These are phyloP conservation scores for Gallinago jamesoni DNA, from an alignment of 2,113 vertebrate species.

Conservation along the genomic window DNA sequence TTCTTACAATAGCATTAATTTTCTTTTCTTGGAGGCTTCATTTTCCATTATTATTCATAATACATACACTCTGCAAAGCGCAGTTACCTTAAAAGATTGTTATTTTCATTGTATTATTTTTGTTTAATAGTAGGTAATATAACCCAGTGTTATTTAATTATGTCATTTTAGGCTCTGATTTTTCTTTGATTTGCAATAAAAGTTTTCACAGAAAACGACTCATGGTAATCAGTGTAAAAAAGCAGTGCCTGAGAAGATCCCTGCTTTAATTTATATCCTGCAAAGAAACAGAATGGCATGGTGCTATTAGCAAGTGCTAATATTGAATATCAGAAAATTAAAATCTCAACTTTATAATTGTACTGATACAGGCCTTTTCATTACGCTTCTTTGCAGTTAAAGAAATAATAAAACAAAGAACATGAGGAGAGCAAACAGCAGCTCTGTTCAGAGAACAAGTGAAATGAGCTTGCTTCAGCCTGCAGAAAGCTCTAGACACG, in stretches of 20 bases:
- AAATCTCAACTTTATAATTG: constrained; percentile 34
- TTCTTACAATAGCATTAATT: constrained; percentile 58
- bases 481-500: neutral
- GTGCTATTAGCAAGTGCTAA: constrained; percentile 44
- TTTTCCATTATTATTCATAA: constrained; percentile 62
- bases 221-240: constrained; percentile 11
- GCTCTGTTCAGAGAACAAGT: neutral
- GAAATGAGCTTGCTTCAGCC: neutral
- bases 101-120: constrained; percentile 65
- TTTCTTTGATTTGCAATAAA: constrained; percentile 50
- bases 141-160: constrained; percentile 57
- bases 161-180: constrained; percentile 47
- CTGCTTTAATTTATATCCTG: constrained; percentile 15
- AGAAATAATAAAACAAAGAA: constrained; percentile 3
- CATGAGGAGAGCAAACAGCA: neutral
- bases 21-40: constrained; percentile 47
- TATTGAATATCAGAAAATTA: constrained; percentile 49
- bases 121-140: constrained; percentile 61
- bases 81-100: constrained; percentile 53
- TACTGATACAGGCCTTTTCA: constrained; percentile 22
- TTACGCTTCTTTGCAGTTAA: neutral
- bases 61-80: constrained; percentile 32
- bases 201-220: constrained; percentile 18
- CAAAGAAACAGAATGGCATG: constrained; percentile 16
- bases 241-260: constrained; percentile 17